Conservation (phyloP, 2,888 invertebrate species). For the Heliconius hortense region DNA sequence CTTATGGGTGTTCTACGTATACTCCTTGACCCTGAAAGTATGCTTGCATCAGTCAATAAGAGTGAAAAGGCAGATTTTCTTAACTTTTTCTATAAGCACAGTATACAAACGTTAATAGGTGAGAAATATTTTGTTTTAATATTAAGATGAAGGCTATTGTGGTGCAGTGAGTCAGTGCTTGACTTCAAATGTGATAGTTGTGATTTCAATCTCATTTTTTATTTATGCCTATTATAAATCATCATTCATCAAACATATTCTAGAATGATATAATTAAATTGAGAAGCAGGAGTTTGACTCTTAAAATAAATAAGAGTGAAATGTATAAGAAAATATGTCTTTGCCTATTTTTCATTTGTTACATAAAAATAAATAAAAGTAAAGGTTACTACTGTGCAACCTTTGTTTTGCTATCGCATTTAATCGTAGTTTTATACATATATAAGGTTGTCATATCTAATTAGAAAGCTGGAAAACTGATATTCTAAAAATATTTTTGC, state of each 20-base stretch:
- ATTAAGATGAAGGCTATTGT: not conserved
- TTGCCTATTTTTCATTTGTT: too few species aligned
- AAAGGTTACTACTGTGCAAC: too few species aligned
- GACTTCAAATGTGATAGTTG: not conserved
- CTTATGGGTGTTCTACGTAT: conserved; percentile 96
- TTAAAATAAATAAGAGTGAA: too few species aligned
- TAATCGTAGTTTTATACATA: too few species aligned
- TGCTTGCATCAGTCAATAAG: conserved; percentile 95
- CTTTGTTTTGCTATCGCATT: too few species aligned
- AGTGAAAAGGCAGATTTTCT: conserved; percentile 99
- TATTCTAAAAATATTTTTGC: too few species aligned
- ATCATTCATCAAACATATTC: too few species aligned
- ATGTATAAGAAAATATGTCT: too few species aligned
- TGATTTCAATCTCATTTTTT: not conserved
- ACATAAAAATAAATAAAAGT: too few species aligned
- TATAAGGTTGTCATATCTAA: not conserved
- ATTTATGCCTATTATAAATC: too few species aligned
- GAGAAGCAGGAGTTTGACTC: too few species aligned
- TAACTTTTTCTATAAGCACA: conserved; percentile 99
- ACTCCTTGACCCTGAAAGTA: conserved; percentile 98
- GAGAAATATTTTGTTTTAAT: conserved; percentile 51
- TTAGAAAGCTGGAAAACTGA: not conserved
- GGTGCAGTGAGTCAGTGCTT: not conserved
- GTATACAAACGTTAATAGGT: conserved; percentile 97
- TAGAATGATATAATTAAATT: too few species aligned